phyloP scores from a whole-genome alignment of 2,888 invertebrate species.

The Pherbina coryleti region DNA sequence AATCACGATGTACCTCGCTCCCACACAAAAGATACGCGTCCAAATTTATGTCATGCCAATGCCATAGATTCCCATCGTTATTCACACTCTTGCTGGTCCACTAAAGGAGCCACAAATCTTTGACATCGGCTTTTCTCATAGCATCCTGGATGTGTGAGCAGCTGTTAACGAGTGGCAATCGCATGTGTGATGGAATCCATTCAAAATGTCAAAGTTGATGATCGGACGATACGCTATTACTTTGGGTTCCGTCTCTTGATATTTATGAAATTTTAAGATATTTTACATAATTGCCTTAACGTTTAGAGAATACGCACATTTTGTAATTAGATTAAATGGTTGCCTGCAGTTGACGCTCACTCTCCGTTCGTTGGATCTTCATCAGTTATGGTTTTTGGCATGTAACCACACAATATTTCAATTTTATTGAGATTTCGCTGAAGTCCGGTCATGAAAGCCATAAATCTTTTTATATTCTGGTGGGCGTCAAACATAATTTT shows the following conservation, averaged over 20 bases:
- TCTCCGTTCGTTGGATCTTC: background rate
- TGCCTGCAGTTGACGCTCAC: background rate
- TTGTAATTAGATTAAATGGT: background rate
- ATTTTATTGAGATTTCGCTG: background rate
- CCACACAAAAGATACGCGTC: constrained; percentile 2
- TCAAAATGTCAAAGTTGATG: constrained; percentile 16
- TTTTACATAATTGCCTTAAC: constrained; percentile 1
- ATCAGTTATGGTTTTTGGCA: background rate
- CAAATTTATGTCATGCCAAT: constrained; percentile 32
- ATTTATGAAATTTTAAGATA: background rate
- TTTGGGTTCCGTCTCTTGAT: background rate
- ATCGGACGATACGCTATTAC: background rate
- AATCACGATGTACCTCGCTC: background rate
- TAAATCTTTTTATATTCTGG: constrained; percentile 12
- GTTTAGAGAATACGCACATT: background rate
- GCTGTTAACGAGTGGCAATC: background rate
- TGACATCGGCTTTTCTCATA: background rate
- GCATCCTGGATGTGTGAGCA: background rate
- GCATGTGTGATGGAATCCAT: constrained; percentile 14
- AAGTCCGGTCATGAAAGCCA: background rate
- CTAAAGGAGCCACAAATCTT: background rate
- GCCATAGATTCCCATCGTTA: constrained; percentile 26
- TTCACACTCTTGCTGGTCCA: background rate
- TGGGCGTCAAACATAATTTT: constrained; percentile 30
- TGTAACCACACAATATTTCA: background rate